Evolutionary conservation across 1,140 invertebrate genomes (phyloP), one percentile per base, ranked within the genome.

Genomic region (Colletes latitarsis): DNA sequence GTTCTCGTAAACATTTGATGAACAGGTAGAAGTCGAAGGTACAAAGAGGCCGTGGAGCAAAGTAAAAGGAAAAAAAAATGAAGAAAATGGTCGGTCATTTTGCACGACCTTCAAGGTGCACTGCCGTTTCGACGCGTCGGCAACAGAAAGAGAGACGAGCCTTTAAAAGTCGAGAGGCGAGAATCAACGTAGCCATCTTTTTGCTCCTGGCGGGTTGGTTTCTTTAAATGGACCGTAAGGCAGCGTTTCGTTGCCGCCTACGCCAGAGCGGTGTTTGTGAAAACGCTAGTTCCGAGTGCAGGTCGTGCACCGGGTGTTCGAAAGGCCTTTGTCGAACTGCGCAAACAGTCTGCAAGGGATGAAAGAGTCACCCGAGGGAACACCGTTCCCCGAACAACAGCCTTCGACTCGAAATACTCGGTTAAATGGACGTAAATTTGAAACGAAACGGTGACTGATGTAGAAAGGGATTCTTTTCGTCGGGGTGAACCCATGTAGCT

Each of bases 271-370:
- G 53, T 55, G 55, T 57, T 57, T 57, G 55, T 57, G 55, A 57
- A 57, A 57, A 57, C 55, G n/a, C 55, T 57, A 6, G 49, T 49
- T 49, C 49, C 49, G 49, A 49, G 49, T 49, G 49, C 55, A 19
- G 55, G 17, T 19, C 55, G 49, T 49, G 49, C 49, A 12, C 9
- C 49, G 10, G n/a, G 3, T 8, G 17, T n/a, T 57, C 55, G 17
- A 57, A n/a, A 8, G 55, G 12, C 55, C 55, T 57, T 57, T 57
- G 55, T 57, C 55, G 55, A 19, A 57, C 55, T 49, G 49, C 49
- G 49, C 49, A 49, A 49, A 49, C 49, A 49, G 55, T 57, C 55
- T 57, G n/a, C 55, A n/a, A 57, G 55, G 55, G 55, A 57, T 57
- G 55, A 57, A 57, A 57, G 55, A 57, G 55, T 57, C 55, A n/a